A percentile compares a stretch with the other conserved stretches of the same genome.
Conservation (phyloP, 2,113 vertebrate species). For the Pachyramphus minor region DNA sequence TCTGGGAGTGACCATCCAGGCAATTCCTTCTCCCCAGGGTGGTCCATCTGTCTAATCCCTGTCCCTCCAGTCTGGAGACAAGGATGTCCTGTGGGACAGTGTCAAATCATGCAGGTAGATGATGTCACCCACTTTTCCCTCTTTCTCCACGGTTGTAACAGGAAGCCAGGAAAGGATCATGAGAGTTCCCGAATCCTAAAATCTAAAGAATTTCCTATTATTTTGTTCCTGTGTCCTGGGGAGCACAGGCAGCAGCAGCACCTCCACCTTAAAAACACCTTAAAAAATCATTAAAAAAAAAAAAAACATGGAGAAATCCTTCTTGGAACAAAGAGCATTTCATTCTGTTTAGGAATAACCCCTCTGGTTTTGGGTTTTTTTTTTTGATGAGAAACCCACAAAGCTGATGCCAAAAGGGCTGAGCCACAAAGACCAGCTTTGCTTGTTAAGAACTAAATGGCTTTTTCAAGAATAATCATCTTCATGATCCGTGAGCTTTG, state of each 20-base stretch:
- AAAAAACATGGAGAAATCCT: neutral
- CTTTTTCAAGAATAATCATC: constrained; percentile 11
- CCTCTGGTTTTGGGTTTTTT: neutral
- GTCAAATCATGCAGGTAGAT: fast-evolving
- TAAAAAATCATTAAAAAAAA: neutral
- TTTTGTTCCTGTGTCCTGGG: neutral
- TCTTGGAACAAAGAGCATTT: neutral
- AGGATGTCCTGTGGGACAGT: fast-evolving
- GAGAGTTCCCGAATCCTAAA: neutral
- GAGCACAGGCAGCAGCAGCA: neutral
- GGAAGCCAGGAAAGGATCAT: neutral
- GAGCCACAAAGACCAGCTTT: neutral
- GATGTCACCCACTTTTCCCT: fast-evolving
- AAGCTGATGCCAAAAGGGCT: neutral
- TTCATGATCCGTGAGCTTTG: constrained; percentile 3
- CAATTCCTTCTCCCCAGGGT: neutral
- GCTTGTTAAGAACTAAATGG: neutral
- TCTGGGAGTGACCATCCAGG: neutral
- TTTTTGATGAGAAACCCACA: constrained; percentile 26
- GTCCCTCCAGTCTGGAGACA: neutral
- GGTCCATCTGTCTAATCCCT: neutral
- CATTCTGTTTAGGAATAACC: constrained; percentile 24
- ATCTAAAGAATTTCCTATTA: neutral
- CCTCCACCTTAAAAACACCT: neutral
- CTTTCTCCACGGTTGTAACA: fast-evolving